A percentile compares a stretch with the other conserved stretches of the same genome.
Conservation (phyloP, 2,113 vertebrate species). For the Xiphophorus couchianus region DNA sequence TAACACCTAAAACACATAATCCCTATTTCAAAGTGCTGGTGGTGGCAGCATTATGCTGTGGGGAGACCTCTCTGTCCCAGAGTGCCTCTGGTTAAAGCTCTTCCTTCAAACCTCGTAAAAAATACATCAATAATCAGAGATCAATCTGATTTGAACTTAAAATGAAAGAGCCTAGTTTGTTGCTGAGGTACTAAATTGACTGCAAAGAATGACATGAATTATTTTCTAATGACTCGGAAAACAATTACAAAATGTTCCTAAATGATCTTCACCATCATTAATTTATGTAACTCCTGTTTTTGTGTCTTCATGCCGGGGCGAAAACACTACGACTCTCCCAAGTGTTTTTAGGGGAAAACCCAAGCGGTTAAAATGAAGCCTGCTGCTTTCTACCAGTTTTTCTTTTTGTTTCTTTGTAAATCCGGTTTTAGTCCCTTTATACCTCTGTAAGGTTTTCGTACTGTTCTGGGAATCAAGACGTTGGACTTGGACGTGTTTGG, state of each 20-base stretch:
- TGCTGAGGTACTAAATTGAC: slow-evolving; percentile 11
- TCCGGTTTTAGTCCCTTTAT: slow-evolving; percentile 42
- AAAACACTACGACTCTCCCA: slow-evolving; percentile 24
- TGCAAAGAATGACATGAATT: slow-evolving; percentile 20
- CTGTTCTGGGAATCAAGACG: slow-evolving; percentile 37
- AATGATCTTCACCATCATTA: slow-evolving; percentile 31
- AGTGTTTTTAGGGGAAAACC: slow-evolving; percentile 23
- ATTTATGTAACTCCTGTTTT: slow-evolving; percentile 45
- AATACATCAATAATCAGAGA: no score
- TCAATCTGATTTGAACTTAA: no score
- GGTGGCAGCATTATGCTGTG: slow-evolving; percentile 34
- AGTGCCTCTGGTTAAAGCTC: slow-evolving; percentile 6
- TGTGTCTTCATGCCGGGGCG: slow-evolving; percentile 42
- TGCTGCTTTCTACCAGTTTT: slow-evolving; percentile 49
- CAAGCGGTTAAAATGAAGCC: slow-evolving; percentile 34
- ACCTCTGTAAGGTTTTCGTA: slow-evolving; percentile 54
- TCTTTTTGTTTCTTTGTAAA: slow-evolving; percentile 45
- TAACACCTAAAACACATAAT: slow-evolving; percentile 8
- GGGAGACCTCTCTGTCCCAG: neutral
- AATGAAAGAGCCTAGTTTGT: neutral
- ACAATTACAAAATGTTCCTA: slow-evolving; percentile 20
- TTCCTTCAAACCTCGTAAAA: no score
- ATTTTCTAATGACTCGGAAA: slow-evolving; percentile 16
- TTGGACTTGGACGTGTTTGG: slow-evolving; percentile 25
- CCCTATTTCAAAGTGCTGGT: slow-evolving; percentile 13